A percentile compares a stretch with the other conserved stretches of the same genome.
Evolutionary conservation across 2,888 invertebrate genomes (phyloP).

Genomic region (Pilophorus perplexus): DNA sequence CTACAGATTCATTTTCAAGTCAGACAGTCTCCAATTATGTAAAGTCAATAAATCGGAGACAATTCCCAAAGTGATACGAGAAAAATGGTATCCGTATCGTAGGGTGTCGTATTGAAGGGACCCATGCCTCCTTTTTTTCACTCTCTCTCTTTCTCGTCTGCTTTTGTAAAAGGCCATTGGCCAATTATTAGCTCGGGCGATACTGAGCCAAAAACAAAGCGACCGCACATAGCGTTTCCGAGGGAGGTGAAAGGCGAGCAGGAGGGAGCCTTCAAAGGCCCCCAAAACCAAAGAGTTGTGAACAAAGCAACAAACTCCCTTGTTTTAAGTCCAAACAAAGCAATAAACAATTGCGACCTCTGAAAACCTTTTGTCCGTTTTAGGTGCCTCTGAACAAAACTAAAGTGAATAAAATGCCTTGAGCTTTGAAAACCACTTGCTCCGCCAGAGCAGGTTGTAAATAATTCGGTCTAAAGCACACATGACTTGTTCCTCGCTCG

Average conservation of each 20-base stretch:
- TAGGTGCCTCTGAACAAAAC: slow-evolving; percentile 24
- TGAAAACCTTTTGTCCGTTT: slow-evolving; percentile 29
- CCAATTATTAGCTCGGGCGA: slow-evolving; percentile 13
- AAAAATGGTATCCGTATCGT: too few species aligned
- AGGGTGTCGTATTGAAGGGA: slow-evolving; percentile 13
- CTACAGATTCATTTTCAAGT: too few species aligned
- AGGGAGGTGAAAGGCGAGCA: neutral
- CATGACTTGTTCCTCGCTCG: slow-evolving; percentile 16
- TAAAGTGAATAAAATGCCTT: slow-evolving; percentile 41
- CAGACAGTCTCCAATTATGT: too few species aligned
- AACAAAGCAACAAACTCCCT: slow-evolving; percentile 36
- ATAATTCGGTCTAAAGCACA: slow-evolving; percentile 34
- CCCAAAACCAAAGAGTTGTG: slow-evolving; percentile 34
- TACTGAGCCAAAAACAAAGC: slow-evolving; percentile 25
- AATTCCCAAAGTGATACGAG: too few species aligned
- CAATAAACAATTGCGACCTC: slow-evolving; percentile 40
- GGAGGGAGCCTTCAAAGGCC: slow-evolving; percentile 13
- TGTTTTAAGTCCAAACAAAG: slow-evolving; percentile 42
- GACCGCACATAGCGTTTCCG: slow-evolving; percentile 22
- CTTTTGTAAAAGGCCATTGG: neutral
- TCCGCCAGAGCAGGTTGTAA: slow-evolving; percentile 14
- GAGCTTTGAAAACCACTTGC: slow-evolving; percentile 32
- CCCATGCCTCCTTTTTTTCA: too few species aligned
- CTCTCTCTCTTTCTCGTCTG: too few species aligned
- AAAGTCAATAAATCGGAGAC: too few species aligned